Percentiles rank a stretch among this genome's conserved stretches.
Conservation (phyloP, 2,797 vertebrate genomes). For the Hemitrygon akajei region DNA sequence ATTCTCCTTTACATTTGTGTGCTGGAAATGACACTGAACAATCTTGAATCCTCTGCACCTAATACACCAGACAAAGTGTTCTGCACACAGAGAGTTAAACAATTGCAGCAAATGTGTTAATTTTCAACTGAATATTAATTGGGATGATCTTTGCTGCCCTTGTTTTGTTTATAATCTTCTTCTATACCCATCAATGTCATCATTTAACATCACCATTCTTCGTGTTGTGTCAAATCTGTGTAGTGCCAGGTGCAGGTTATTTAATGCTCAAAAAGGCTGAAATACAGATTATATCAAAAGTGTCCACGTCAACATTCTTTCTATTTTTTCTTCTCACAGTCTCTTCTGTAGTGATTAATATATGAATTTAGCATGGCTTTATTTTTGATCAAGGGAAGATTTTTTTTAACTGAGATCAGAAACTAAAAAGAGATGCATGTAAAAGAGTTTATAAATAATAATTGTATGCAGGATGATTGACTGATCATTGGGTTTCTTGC, state of each 20-base stretch:
- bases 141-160: constrained; percentile 1
- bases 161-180: not conserved
- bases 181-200: constrained; percentile 4
- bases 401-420: constrained; percentile 7
- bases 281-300: not conserved
- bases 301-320: not conserved
- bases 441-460: constrained; percentile 27
- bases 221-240: not conserved
- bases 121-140: constrained; percentile 16
- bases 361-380: not conserved
- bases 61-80: not conserved
- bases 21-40: too few relatives aligned
- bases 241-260: constrained; percentile 23
- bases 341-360: not conserved
- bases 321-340: not conserved
- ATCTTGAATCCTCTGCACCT: too few relatives aligned
- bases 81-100: not conserved
- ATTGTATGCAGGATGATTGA: constrained; percentile 28
- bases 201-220: not conserved
- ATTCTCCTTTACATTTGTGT: too few relatives aligned
- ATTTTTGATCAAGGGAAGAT: constrained; percentile 5
- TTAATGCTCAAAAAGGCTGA: constrained; percentile 8
- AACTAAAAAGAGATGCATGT: not conserved
- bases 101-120: not conserved
- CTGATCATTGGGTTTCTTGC: constrained; percentile 11